These are phyloP conservation scores for Tiliqua scincoides DNA, from an alignment of 2,113 vertebrate species.

Conservation along the genomic window DNA sequence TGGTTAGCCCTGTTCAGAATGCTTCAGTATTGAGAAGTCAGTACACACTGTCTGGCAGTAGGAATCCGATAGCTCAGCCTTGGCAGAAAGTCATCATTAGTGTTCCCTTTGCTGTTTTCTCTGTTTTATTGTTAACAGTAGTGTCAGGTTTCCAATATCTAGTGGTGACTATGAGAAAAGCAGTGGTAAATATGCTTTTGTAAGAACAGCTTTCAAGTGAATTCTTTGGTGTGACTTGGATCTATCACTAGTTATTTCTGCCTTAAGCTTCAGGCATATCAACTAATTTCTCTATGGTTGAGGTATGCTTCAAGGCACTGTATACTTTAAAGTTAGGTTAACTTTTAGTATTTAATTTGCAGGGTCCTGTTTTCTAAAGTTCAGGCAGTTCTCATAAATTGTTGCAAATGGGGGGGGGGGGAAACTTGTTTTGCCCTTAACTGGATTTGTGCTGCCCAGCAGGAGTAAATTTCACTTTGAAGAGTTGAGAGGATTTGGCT, in stretches of 20 bases:
- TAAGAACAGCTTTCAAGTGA: neutral
- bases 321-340: neutral
- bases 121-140: neutral
- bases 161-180: neutral
- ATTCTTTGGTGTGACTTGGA: neutral
- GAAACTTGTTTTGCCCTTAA: neutral
- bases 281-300: neutral
- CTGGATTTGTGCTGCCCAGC: neutral
- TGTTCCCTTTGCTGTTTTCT: neutral
- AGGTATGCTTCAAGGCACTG: neutral
- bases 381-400: neutral
- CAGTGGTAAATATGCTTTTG: neutral
- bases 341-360: neutral
- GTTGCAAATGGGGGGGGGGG: neutral
- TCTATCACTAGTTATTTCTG: neutral
- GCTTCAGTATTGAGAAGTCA: neutral
- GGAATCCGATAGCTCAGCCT: neutral
- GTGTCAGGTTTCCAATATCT: neutral
- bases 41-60: neutral
- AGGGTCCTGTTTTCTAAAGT: too few species aligned
- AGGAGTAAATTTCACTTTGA: neutral
- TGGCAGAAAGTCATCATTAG: neutral
- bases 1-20: neutral
- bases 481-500: neutral
- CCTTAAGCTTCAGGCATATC: neutral